These are phyloP conservation scores for Phaethornis superciliosus DNA, from an alignment of 2,113 vertebrate genomes.

Conservation along the genomic window DNA sequence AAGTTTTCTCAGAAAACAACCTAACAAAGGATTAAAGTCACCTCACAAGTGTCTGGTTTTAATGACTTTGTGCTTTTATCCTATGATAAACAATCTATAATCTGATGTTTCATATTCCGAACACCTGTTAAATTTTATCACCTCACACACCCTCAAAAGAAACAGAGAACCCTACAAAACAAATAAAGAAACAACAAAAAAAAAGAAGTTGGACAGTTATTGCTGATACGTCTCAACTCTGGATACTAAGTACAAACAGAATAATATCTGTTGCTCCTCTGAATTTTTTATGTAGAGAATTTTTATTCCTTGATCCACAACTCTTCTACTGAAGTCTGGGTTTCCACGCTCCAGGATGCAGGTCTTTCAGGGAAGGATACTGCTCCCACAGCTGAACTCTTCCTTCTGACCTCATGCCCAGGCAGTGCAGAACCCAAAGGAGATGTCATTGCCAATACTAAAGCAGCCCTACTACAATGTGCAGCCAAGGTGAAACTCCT, in stretches of 20 bases:
- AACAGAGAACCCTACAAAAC: not conserved
- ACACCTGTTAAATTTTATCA: not conserved
- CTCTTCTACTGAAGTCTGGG: not conserved
- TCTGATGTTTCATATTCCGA: not conserved
- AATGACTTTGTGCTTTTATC: not conserved
- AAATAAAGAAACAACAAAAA: not conserved
- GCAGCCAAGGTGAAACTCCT: not conserved
- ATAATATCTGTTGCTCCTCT: not conserved
- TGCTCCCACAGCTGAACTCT: not conserved
- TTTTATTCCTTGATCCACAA: not conserved
- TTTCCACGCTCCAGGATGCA: not conserved
- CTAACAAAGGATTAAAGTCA: not conserved
- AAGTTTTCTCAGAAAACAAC: not conserved
- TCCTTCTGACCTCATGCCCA: accelerated
- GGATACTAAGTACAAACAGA: not conserved
- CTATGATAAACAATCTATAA: not conserved
- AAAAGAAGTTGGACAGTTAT: not conserved
- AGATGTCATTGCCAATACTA: not conserved
- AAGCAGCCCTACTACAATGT: not conserved
- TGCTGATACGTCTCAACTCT: not conserved
- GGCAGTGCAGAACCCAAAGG: not conserved
- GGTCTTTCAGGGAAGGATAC: not conserved
- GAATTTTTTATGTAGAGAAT: not conserved
- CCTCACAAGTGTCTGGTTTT: not conserved
- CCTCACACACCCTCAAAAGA: not conserved